These are phyloP conservation scores for Gymnoscopelus braueri DNA, from an alignment of 2,797 vertebrate genomes.

Conservation along the genomic window DNA sequence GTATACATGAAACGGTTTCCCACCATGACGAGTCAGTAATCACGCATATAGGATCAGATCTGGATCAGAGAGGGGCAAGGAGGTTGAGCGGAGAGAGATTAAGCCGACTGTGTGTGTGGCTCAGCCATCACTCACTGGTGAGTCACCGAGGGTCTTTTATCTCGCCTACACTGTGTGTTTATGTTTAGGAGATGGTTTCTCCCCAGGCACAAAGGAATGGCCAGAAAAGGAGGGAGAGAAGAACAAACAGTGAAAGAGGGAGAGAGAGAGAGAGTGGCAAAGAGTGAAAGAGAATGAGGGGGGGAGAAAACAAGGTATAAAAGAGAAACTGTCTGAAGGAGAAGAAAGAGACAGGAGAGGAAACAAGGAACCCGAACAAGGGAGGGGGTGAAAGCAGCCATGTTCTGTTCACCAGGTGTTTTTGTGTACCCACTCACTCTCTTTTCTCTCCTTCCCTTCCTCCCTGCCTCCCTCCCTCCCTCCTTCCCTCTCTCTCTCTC, in stretches of 20 bases:
- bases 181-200: slow-evolving; percentile 46
- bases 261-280: background rate
- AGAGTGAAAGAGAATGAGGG: background rate
- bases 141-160: slow-evolving; percentile 68
- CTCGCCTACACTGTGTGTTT: slow-evolving; percentile 42
- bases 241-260: background rate
- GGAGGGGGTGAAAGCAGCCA: slow-evolving; percentile 21
- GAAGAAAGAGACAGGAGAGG: slow-evolving; percentile 15
- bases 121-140: slow-evolving; percentile 53
- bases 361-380: background rate
- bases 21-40: slow-evolving; percentile 48
- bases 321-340: background rate
- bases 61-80: slow-evolving; percentile 52
- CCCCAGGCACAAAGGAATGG: slow-evolving; percentile 27
- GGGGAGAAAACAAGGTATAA: background rate
- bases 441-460: slow-evolving; percentile 15
- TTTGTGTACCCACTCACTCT: slow-evolving; percentile 41
- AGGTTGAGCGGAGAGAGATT: slow-evolving; percentile 52
- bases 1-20: background rate
- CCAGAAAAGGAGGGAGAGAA: background rate
- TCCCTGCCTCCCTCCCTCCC: slow-evolving; percentile 16
- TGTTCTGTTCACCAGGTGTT: slow-evolving; percentile 76
- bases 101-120: slow-evolving; percentile 48
- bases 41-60: slow-evolving; percentile 48
- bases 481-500: slow-evolving; percentile 7